A percentile compares a stretch with the other conserved stretches of the same genome.
Conservation (phyloP, 2,113 vertebrate species). For the Morone chrysops region DNA sequence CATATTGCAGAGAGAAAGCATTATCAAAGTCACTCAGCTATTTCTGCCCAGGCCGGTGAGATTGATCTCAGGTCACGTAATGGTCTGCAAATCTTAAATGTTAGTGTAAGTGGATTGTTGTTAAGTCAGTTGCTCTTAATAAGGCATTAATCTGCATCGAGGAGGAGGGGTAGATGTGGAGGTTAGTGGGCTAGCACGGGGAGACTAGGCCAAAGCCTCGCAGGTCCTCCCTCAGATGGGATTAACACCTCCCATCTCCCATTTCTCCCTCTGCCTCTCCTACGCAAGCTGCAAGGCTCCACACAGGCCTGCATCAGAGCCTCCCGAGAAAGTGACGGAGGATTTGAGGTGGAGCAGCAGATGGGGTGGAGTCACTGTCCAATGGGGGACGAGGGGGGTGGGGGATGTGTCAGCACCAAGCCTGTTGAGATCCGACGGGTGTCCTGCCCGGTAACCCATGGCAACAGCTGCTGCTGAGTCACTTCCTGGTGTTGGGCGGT, state of each 20-base stretch:
- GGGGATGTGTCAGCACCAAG: slow-evolving; percentile 57
- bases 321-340: slow-evolving; percentile 56
- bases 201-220: neutral
- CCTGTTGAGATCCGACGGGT: slow-evolving; percentile 17
- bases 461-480: slow-evolving; percentile 81
- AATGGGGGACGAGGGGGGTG: neutral
- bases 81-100: slow-evolving; percentile 39
- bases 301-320: neutral
- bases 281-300: slow-evolving; percentile 9
- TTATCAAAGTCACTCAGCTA: neutral
- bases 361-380: slow-evolving; percentile 41
- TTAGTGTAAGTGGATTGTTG: slow-evolving; percentile 81
- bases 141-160: slow-evolving; percentile 77
- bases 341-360: slow-evolving; percentile 52
- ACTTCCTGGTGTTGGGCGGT: slow-evolving; percentile 47
- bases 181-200: slow-evolving; percentile 36
- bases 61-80: slow-evolving; percentile 10
- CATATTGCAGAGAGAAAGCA: neutral
- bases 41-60: neutral
- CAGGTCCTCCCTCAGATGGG: slow-evolving; percentile 40
- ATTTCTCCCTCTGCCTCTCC: neutral
- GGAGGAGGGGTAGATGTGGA: slow-evolving; percentile 14
- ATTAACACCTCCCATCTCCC: slow-evolving; percentile 52
- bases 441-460: slow-evolving; percentile 72
- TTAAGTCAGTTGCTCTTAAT: slow-evolving; percentile 82